These are phyloP conservation scores for Pseudomugil tenellus DNA, from an alignment of 2,797 vertebrate genomes.

Conservation along the genomic window DNA sequence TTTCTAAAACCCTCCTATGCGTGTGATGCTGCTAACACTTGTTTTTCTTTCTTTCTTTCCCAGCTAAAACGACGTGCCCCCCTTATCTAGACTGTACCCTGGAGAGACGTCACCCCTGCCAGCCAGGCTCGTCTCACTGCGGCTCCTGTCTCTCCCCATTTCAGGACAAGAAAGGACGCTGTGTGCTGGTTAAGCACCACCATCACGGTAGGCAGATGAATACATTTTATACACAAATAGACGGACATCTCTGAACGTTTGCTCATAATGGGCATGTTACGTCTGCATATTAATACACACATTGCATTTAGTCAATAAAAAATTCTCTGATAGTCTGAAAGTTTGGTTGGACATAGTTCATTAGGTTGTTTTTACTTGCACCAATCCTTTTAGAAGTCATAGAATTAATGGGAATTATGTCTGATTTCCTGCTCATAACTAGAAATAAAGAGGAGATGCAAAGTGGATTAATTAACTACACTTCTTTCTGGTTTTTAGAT, in stretches of 20 bases:
- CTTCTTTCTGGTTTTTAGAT: background rate
- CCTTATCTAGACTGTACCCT: slow-evolving; percentile 82
- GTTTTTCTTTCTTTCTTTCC: slow-evolving; percentile 21
- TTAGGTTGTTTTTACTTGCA: background rate
- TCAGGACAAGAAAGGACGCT: slow-evolving; percentile 75
- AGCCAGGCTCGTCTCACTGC: slow-evolving; percentile 73
- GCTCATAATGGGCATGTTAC: background rate
- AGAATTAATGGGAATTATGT: background rate
- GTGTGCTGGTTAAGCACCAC: slow-evolving; percentile 49
- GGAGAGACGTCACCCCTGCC: slow-evolving; percentile 81
- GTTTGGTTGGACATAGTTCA: background rate
- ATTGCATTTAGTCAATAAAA: background rate
- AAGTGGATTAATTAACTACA: background rate
- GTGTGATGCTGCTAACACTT: slow-evolving; percentile 4
- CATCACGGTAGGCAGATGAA: slow-evolving; percentile 70
- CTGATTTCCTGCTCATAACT: background rate
- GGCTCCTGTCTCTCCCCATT: slow-evolving; percentile 84
- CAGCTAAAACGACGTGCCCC: slow-evolving; percentile 79
- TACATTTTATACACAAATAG: background rate
- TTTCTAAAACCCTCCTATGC: slow-evolving; percentile 12
- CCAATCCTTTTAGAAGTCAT: background rate
- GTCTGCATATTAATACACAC: background rate
- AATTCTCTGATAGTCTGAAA: background rate
- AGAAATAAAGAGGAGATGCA: background rate
- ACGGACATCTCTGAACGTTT: background rate